Evolutionary conservation across 2,113 vertebrate genomes (phyloP).

Genomic region (Micronycteris hirsuta): DNA sequence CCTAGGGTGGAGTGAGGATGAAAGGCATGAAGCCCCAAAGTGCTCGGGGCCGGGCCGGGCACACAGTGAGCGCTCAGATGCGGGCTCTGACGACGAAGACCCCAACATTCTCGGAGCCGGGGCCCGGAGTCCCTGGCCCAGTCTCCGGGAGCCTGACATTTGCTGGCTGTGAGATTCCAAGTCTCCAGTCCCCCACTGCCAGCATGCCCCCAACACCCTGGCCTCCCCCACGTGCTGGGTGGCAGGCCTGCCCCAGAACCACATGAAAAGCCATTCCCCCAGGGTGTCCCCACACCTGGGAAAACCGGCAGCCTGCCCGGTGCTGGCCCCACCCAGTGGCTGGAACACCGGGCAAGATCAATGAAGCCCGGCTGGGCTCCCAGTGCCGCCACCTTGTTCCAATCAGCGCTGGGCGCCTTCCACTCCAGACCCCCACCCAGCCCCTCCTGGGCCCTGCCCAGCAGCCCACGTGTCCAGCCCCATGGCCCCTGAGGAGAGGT

Average conservation of each 20-base stretch:
- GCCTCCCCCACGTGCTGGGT: slow-evolving; percentile 68
- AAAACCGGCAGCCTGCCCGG: slow-evolving; percentile 59
- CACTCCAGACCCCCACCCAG: slow-evolving; percentile 6
- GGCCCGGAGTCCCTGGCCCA: background rate
- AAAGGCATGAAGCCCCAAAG: background rate
- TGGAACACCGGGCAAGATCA: slow-evolving; percentile 73
- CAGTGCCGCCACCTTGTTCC: slow-evolving; percentile 58
- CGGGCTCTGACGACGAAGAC: background rate
- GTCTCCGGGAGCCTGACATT: background rate
- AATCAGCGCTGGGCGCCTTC: slow-evolving; percentile 69
- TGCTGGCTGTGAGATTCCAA: background rate
- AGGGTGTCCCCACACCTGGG: slow-evolving; percentile 74
- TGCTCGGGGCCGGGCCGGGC: background rate
- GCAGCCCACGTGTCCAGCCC: slow-evolving; percentile 26
- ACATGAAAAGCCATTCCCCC: slow-evolving; percentile 70
- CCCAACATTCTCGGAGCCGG: rapidly evolving
- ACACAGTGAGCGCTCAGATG: background rate
- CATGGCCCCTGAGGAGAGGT: background rate
- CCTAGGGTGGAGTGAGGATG: no score
- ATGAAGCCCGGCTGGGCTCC: slow-evolving; percentile 24
- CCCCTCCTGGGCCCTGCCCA: background rate
- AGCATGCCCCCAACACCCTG: slow-evolving; percentile 1
- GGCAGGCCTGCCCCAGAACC: slow-evolving; percentile 58
- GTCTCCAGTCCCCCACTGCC: background rate
- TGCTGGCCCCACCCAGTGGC: slow-evolving; percentile 50